Conservation (phyloP, 2,888 invertebrate species). For the Volucella inflata region DNA sequence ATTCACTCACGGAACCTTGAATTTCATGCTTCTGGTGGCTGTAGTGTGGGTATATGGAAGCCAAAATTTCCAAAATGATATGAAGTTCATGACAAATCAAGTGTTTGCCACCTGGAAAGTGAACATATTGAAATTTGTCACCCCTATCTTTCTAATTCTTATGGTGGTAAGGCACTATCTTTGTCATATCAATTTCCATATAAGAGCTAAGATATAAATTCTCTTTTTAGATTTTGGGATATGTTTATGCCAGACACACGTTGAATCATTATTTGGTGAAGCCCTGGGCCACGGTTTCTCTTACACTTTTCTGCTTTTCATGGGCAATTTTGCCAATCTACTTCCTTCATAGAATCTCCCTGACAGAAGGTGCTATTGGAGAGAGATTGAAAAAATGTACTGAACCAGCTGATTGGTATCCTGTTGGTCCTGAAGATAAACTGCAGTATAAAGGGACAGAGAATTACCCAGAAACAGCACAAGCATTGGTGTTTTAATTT, state of each 20-base stretch:
- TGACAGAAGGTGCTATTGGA: constrained; percentile 78
- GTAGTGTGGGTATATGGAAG: constrained; percentile 92
- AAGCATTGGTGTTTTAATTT: no score
- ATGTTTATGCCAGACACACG: constrained; percentile 15
- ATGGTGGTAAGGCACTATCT: constrained; percentile 6
- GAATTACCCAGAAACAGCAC: no score
- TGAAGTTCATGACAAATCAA: constrained; percentile 89
- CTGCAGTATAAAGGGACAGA: constrained; percentile 79
- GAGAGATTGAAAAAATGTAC: constrained; percentile 78
- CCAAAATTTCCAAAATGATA: constrained; percentile 85
- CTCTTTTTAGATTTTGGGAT: constrained; percentile 67
- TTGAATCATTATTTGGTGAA: constrained; percentile 38
- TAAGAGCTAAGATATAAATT: not conserved
- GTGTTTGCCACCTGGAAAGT: constrained; percentile 83
- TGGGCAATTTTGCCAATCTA: constrained; percentile 80
- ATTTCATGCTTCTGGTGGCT: constrained; percentile 89
- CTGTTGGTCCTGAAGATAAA: constrained; percentile 78
- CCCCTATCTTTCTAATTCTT: not conserved
- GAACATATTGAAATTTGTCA: constrained; percentile 13
- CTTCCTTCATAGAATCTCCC: constrained; percentile 77
- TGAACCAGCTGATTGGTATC: constrained; percentile 82
- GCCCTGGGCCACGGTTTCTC: constrained; percentile 58
- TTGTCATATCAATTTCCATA: not conserved
- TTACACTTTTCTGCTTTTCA: constrained; percentile 77
- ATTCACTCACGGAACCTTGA: constrained; percentile 90